phyloP scores from a whole-genome alignment of 2,113 vertebrate genomes.

The Drymodes brunneopygia region DNA sequence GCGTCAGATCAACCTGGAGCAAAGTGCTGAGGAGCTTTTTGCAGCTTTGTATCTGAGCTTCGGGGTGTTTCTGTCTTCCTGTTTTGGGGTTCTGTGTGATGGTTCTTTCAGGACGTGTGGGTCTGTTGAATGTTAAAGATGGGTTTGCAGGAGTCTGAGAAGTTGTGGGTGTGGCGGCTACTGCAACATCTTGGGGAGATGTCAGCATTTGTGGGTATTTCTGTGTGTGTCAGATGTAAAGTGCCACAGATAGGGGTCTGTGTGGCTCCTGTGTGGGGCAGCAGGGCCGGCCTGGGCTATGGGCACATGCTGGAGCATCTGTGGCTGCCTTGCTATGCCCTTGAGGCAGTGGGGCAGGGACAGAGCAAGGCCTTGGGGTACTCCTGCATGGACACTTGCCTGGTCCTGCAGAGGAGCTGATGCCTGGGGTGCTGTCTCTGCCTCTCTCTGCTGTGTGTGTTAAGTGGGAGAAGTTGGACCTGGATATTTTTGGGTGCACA shows the following conservation, averaged over 20 bases:
- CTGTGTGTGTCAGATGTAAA: not conserved
- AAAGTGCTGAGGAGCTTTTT: not conserved
- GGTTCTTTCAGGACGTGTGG: fast-evolving
- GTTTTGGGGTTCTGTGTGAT: fast-evolving
- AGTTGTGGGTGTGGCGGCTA: not conserved
- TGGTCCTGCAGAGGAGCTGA: fast-evolving
- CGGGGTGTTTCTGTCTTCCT: not conserved
- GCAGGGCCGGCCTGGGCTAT: too few relatives aligned
- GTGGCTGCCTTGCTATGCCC: fast-evolving
- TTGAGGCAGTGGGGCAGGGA: not conserved
- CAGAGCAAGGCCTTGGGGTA: not conserved
- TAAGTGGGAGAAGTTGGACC: fast-evolving
- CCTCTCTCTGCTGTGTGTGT: too few relatives aligned
- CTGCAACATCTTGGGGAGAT: fast-evolving
- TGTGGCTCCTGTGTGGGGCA: too few relatives aligned
- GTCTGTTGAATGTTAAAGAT: not conserved
- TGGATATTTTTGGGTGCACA: too few relatives aligned
- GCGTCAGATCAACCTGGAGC: not conserved
- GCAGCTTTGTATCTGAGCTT: too few relatives aligned
- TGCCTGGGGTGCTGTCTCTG: too few relatives aligned
- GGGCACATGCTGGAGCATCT: too few relatives aligned
- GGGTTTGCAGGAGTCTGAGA: not conserved
- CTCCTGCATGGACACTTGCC: not conserved
- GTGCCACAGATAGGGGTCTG: fast-evolving
- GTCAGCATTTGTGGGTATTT: not conserved